phyloP scores from a whole-genome alignment of 2,888 invertebrate genomes.

The Lysandra coridon region DNA sequence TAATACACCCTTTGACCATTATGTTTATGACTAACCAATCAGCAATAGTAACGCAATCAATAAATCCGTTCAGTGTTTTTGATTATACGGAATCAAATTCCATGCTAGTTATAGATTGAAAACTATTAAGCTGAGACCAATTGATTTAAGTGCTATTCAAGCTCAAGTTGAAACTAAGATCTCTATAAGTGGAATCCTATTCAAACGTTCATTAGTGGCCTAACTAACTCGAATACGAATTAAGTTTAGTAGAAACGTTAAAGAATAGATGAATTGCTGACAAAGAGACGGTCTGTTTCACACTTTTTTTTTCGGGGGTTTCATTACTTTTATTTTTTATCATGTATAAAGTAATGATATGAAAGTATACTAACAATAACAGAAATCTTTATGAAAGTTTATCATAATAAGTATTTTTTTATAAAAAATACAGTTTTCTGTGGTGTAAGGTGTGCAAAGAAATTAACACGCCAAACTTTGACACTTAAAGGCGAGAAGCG shows the following conservation, averaged over 20 bases:
- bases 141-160: conserved; percentile 21
- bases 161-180: conserved; percentile 11
- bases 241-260: not conserved
- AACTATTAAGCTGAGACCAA: conserved; percentile 16
- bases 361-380: too few species aligned
- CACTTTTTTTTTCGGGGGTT: too few species aligned
- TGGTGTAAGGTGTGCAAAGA: too few species aligned
- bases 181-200: conserved; percentile 17
- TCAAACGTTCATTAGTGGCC: conserved; percentile 16
- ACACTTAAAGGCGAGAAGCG: not conserved
- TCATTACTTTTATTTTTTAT: too few species aligned
- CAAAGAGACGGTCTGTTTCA: not conserved
- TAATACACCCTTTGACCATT: not conserved
- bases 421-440: too few species aligned
- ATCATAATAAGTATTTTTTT: not conserved
- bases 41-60: not conserved
- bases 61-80: not conserved
- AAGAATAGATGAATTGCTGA: not conserved
- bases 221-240: not conserved
- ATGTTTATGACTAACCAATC: not conserved
- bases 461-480: too few species aligned
- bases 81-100: not conserved
- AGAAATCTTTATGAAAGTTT: too few species aligned
- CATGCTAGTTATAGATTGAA: not conserved
- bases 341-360: too few species aligned